Conservation (phyloP, 2,797 vertebrate species). For the Picus viridis region DNA sequence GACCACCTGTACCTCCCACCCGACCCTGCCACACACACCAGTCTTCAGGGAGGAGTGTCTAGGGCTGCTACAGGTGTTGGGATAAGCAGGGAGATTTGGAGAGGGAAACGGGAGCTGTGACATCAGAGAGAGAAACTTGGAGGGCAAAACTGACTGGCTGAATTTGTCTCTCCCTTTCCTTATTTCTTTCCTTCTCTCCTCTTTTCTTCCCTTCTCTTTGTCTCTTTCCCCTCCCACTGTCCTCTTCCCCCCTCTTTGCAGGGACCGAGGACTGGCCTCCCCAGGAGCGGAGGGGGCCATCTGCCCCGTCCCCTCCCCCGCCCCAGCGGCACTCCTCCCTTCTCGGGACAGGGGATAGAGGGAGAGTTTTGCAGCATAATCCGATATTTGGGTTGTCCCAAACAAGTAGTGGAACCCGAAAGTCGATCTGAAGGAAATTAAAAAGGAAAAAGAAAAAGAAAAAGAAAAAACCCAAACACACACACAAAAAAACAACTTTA, state of each 20-base stretch:
- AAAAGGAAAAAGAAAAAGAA: too few species aligned
- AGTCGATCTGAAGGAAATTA: neutral
- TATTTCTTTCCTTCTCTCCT: neutral
- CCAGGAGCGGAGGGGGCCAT: too few species aligned
- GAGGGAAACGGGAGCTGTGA: neutral
- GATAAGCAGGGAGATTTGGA: neutral
- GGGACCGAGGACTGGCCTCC: too few species aligned
- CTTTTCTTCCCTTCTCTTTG: neutral
- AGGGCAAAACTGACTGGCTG: neutral
- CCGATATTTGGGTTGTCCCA: neutral
- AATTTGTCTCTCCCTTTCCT: too few species aligned
- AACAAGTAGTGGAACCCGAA: neutral
- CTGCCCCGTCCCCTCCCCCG: neutral
- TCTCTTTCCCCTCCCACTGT: neutral
- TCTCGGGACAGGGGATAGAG: rapidly evolving
- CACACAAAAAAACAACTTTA: too few species aligned
- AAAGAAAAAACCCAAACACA: rapidly evolving
- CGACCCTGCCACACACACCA: too few species aligned
- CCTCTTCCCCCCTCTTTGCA: too few species aligned
- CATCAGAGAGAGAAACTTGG: rapidly evolving
- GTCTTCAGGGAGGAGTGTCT: rapidly evolving
- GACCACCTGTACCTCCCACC: neutral
- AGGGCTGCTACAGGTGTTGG: rapidly evolving
- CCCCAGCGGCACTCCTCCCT: neutral
- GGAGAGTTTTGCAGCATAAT: neutral